Evolutionary conservation across 1,140 invertebrate genomes (phyloP).

Genomic region (Tetragnatha versicolor): DNA sequence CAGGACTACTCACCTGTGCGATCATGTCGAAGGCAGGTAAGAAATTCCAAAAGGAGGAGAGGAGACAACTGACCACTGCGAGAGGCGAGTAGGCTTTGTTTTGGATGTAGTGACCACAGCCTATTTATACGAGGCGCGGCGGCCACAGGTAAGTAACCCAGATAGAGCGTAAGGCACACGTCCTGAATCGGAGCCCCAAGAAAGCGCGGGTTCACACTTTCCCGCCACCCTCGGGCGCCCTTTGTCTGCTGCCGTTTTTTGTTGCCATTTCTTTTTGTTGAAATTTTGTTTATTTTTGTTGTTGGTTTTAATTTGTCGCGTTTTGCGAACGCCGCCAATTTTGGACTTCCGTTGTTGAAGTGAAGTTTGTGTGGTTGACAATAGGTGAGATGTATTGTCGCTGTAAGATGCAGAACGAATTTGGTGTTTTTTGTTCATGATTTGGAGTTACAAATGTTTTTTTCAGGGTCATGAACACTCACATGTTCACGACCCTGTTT

Average conservation of each 20-base stretch:
- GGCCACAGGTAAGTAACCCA: neutral
- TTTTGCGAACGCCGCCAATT: too few relatives aligned
- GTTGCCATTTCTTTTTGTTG: neutral
- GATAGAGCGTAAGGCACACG: conserved; percentile 44
- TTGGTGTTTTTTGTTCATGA: too few relatives aligned
- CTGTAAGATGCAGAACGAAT: too few relatives aligned
- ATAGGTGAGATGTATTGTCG: too few relatives aligned
- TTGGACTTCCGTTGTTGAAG: too few relatives aligned
- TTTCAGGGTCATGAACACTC: too few relatives aligned
- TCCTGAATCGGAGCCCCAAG: conserved; percentile 31
- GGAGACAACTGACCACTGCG: conserved; percentile 1
- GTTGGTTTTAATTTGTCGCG: too few relatives aligned
- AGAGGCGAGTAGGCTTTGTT: conserved; percentile 28
- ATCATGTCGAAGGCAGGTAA: conserved; percentile 15
- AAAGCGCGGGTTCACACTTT: conserved; percentile 40
- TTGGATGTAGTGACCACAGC: conserved; percentile 9
- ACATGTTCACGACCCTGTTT: too few relatives aligned
- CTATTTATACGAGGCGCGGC: conserved; percentile 30
- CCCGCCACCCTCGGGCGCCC: conserved; percentile 39
- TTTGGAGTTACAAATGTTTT: too few relatives aligned
- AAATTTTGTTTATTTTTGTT: conserved; percentile 10
- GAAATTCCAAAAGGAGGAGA: neutral
- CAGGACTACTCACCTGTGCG: conserved; percentile 37
- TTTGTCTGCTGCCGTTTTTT: conserved; percentile 8
- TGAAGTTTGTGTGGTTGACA: too few relatives aligned